Percentiles rank a stretch among this genome's conserved stretches.
phyloP scores from a whole-genome alignment of 2,888 invertebrate species.

The Prenolepis imparis region DNA sequence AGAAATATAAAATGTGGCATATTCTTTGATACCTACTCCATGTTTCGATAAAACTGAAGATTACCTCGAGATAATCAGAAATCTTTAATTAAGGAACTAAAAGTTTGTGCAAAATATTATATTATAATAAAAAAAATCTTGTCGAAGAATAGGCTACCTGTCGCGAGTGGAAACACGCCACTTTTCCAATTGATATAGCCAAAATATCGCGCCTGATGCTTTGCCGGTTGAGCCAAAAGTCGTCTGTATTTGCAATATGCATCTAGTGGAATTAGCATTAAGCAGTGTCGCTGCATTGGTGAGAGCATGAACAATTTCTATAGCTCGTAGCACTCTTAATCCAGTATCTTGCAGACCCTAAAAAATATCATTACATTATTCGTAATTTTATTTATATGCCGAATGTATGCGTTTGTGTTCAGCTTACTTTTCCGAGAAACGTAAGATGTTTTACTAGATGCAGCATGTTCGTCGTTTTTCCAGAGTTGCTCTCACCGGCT shows the following conservation, averaged over 20 bases:
- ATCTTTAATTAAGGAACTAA: neutral
- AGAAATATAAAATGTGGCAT: neutral
- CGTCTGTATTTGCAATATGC: constrained; percentile 92
- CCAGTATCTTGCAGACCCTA: constrained; percentile 87
- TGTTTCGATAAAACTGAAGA: neutral
- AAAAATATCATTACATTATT: neutral
- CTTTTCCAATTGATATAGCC: constrained; percentile 95
- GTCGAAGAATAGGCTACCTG: constrained; percentile 85
- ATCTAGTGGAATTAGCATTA: constrained; percentile 95
- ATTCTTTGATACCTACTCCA: neutral
- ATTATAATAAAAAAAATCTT: neutral
- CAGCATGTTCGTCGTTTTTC: constrained; percentile 95
- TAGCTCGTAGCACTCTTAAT: constrained; percentile 90
- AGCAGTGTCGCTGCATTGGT: constrained; percentile 95
- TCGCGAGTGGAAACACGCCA: constrained; percentile 94
- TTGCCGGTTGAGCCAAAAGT: constrained; percentile 95
- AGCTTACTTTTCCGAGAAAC: constrained; percentile 91
- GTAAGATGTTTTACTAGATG: constrained; percentile 94
- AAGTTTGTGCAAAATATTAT: neutral
- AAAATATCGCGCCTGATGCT: constrained; percentile 95
- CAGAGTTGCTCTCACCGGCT: constrained; percentile 96
- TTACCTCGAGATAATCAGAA: neutral
- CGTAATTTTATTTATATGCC: neutral
- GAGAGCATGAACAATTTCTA: constrained; percentile 92
- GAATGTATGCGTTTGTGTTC: neutral